Percentiles rank a stretch among this genome's conserved stretches.
Conservation (phyloP, 1,140 invertebrate genomes). For the Drepana arcuata region DNA sequence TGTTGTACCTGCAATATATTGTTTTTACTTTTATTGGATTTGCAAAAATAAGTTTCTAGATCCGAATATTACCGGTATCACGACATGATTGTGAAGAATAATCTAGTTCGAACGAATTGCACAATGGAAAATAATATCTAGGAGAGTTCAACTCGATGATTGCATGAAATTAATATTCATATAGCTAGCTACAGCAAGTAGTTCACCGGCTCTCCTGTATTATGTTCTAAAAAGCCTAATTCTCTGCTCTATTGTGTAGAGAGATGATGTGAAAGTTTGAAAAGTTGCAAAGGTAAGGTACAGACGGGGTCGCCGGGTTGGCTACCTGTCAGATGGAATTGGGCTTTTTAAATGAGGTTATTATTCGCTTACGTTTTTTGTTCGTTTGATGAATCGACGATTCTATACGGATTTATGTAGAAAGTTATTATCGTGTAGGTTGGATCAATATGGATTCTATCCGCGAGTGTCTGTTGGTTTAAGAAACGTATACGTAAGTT, state of each 20-base stretch:
- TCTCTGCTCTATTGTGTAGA: constrained; percentile 26
- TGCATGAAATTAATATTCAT: constrained; percentile 19
- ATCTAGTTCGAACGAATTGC: constrained; percentile 28
- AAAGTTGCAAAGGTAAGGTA: too few species aligned
- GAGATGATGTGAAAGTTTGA: constrained; percentile 32
- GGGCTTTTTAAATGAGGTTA: too few species aligned
- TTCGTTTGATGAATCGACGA: constrained; percentile 27
- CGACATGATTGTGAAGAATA: too few species aligned
- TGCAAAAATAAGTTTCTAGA: too few species aligned
- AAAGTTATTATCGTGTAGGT: constrained; percentile 9
- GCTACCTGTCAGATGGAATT: constrained; percentile 34
- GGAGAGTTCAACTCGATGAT: constrained; percentile 20
- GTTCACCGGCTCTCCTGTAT: too few species aligned
- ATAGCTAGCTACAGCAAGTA: too few species aligned
- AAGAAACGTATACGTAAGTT: too few species aligned
- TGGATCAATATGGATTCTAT: too few species aligned
- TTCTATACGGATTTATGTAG: constrained; percentile 15
- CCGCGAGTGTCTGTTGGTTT: too few species aligned
- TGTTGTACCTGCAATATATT: too few species aligned
- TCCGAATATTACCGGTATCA: too few species aligned
- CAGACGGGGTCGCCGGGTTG: constrained; percentile 45
- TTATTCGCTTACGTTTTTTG: constrained; percentile 22
- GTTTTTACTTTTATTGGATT: too few species aligned
- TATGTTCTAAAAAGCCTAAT: constrained; percentile 27
- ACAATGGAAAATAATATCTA: constrained; percentile 28